phyloP scores from a whole-genome alignment of 2,797 vertebrate species.

The Chromis chromis region DNA sequence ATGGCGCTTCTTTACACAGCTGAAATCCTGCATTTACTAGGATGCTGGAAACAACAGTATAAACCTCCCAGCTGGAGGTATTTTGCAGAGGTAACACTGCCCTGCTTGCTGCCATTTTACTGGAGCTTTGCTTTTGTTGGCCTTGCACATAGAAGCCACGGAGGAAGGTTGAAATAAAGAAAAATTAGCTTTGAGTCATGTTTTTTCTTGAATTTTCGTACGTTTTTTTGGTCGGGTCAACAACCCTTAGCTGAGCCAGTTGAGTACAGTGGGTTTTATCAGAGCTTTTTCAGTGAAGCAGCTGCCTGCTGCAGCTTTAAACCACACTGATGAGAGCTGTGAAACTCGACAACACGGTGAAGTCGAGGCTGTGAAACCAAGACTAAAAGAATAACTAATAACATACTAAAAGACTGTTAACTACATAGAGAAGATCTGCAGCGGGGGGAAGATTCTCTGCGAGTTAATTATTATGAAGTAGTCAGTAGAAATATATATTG shows the following conservation, averaged over 20 bases:
- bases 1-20: background rate
- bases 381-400: background rate
- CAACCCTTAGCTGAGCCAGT: background rate
- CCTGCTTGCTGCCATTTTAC: background rate
- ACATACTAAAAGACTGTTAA: background rate
- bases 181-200: background rate
- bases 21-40: background rate
- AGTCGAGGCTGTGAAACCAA: background rate
- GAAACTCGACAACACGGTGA: conserved; percentile 1
- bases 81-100: background rate
- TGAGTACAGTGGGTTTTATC: background rate
- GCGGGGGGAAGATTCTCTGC: background rate
- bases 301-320: conserved; percentile 6
- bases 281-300: background rate
- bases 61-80: background rate
- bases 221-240: too few relatives aligned
- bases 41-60: background rate
- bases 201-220: background rate
- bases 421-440: background rate
- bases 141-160: background rate
- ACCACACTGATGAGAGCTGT: background rate
- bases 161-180: background rate
- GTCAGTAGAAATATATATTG: background rate
- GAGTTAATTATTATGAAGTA: background rate
- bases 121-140: too few relatives aligned